phyloP scores from a whole-genome alignment of 2,797 vertebrate species.

The Taeniopygia guttata region DNA sequence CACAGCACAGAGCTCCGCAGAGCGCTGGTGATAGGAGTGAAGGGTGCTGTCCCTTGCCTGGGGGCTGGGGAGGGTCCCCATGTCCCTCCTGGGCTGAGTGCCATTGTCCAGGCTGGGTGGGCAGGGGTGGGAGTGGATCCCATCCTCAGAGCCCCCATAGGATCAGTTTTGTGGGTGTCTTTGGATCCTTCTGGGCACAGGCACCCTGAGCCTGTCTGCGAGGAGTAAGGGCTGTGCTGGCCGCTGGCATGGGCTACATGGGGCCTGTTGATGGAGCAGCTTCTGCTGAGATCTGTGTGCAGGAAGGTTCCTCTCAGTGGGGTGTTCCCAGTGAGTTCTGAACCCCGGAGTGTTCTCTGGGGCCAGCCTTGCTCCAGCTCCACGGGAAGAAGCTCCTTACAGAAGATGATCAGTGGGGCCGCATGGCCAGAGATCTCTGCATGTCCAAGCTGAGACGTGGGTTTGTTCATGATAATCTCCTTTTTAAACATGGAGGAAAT shows the following conservation, averaged over 20 bases:
- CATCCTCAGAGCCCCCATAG: background rate
- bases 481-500: background rate
- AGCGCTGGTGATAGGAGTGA: background rate
- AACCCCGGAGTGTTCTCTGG: background rate
- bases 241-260: fast-evolving
- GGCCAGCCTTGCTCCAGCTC: background rate
- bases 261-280: background rate
- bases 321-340: background rate
- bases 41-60: background rate
- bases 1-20: background rate
- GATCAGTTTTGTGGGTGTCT: background rate
- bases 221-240: background rate
- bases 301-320: fast-evolving
- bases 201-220: fast-evolving
- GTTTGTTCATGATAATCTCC: background rate
- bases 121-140: background rate
- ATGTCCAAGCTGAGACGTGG: background rate
- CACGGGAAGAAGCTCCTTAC: background rate
- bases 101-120: background rate
- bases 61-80: background rate
- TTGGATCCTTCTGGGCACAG: fast-evolving
- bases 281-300: background rate
- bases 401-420: background rate
- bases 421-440: fast-evolving
- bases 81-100: background rate